Evolutionary conservation across 1,140 invertebrate genomes (phyloP), one percentile per base, ranked within the genome.

Genomic region (Heliconius hermathena): DNA sequence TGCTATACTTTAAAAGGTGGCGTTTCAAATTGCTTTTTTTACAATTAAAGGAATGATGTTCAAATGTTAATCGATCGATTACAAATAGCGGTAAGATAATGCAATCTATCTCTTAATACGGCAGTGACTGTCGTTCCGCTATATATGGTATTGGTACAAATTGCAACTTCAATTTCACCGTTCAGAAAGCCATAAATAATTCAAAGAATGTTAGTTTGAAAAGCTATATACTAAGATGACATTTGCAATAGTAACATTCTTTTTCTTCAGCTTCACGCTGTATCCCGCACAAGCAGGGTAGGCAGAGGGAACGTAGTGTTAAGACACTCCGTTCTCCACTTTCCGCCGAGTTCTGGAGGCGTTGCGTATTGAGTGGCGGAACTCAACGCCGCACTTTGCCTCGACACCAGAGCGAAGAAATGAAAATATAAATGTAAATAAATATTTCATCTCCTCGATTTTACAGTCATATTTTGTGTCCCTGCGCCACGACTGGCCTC

Each of bases 41-140:
- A 33, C 5, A 29, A 66, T 18, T 66, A 29, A 29, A 29, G 60
- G 60, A 66, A 66, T 66, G 60, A 66, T 66, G 22, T 29, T 16
- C 60, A 22, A 66, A 66, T 66, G 60, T 66, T 66, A 66, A 66
- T 66, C 60, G 26, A 29, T 66, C 60, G 8, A 66, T 66, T 66
- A 66, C 22, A 66, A n/a, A 66, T 66, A 66, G 57, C 60, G 60
- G 22, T 66, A n/a, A 66, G 60, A 66, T 66, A 66, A 66, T 66
- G 60, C 60, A 66, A 66, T 66, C 22, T 26, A 66, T 66, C 60
- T 66, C 60, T 66, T 29, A 66, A 66, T 66, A 66, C 60, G 60
- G 60, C 60, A 29, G 11, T 26, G 60, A 66, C 60, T 66, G 60
- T 66, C 22, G 22, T 13, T 11, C 57, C 22, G 22, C 57, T 26